phyloP scores from a whole-genome alignment of 2,797 vertebrate genomes.

The Enteromius anoplus region DNA sequence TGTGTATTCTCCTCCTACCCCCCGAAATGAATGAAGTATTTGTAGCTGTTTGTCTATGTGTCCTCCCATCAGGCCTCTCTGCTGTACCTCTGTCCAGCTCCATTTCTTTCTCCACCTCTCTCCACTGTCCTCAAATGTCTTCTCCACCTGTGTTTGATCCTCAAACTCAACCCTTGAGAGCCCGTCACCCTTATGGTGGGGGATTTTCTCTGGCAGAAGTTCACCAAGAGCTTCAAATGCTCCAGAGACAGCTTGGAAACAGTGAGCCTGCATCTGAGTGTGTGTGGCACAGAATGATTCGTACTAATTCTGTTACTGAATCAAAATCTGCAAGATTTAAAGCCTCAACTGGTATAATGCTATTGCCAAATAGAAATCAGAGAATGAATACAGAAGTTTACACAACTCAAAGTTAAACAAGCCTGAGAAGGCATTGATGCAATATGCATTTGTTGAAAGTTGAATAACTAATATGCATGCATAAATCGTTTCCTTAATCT shows the following conservation, averaged over 20 bases:
- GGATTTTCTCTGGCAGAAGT: conserved; percentile 87
- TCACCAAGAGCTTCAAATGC: conserved; percentile 90
- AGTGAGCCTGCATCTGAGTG: conserved; percentile 72
- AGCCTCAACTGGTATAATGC: not conserved
- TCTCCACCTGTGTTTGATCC: conserved; percentile 66
- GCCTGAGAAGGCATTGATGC: not conserved
- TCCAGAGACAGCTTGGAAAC: conserved; percentile 88
- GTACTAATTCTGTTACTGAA: not conserved
- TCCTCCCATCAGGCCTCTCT: conserved; percentile 72
- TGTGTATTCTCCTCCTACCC: not conserved
- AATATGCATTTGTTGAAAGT: not conserved
- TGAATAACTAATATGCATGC: conserved; percentile 6
- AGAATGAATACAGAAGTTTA: not conserved
- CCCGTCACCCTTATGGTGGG: conserved; percentile 69
- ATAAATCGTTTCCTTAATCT: not conserved
- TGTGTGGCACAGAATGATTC: conserved; percentile 33
- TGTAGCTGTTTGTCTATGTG: conserved; percentile 37
- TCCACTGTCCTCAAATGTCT: conserved; percentile 63
- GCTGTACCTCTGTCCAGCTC: conserved; percentile 70
- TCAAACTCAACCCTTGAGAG: conserved; percentile 51
- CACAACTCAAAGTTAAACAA: not conserved
- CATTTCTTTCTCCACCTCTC: conserved; percentile 62
- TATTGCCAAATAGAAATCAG: not conserved
- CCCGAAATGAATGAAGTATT: not conserved
- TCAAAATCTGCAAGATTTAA: not conserved